These are phyloP conservation scores for Empidonax alnorum DNA, from an alignment of 2,113 vertebrate species.

Conservation along the genomic window DNA sequence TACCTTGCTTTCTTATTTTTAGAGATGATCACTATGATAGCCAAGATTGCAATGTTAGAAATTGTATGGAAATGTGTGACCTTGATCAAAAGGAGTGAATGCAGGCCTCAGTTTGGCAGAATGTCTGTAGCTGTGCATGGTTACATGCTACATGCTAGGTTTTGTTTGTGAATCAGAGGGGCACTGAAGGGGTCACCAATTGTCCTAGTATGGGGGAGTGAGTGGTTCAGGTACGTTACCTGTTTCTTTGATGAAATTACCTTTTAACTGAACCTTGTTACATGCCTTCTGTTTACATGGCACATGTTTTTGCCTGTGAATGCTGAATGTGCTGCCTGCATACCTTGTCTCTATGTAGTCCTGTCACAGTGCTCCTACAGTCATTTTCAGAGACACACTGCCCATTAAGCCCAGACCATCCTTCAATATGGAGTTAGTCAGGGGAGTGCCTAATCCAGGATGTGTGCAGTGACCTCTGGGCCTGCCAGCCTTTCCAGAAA, in stretches of 20 bases:
- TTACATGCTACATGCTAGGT: not conserved
- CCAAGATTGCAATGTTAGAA: not conserved
- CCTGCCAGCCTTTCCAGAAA: not conserved
- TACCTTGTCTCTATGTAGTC: accelerated
- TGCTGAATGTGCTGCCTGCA: not conserved
- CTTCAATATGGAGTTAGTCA: not conserved
- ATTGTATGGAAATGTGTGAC: not conserved
- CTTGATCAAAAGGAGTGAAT: not conserved
- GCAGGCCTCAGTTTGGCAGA: not conserved
- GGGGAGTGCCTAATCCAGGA: not conserved
- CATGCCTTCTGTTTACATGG: not conserved
- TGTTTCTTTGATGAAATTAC: not conserved
- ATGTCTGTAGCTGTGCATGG: accelerated
- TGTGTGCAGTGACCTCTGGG: not conserved
- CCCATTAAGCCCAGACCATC: not conserved
- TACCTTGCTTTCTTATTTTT: not conserved
- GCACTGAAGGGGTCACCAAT: accelerated
- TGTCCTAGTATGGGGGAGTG: not conserved
- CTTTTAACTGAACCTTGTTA: not conserved
- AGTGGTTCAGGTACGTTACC: not conserved
- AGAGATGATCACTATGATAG: not conserved
- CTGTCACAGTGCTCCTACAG: not conserved
- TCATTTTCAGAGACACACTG: not conserved
- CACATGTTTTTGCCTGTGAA: not conserved
- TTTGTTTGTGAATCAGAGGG: not conserved